Evolutionary conservation across 1,140 invertebrate genomes (phyloP).

Genomic region (Vanessa atalanta): DNA sequence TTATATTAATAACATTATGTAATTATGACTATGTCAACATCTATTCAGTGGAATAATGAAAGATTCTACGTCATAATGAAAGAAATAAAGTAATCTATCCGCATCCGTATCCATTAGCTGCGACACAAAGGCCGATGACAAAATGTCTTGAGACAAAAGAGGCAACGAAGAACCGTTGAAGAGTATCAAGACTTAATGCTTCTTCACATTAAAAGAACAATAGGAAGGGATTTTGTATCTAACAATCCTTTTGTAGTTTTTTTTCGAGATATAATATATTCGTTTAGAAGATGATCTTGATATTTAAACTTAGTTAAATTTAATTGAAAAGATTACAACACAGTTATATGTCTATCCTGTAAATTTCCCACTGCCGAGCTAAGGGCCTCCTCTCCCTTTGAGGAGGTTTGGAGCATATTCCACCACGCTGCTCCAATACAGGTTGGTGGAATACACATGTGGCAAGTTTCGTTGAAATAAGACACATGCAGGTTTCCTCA

Average conservation of each 20-base stretch:
- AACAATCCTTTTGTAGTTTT: constrained; percentile 18
- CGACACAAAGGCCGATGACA: constrained; percentile 23
- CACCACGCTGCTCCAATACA: too few species aligned
- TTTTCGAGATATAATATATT: constrained; percentile 12
- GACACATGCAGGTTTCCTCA: too few species aligned
- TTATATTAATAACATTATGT: background rate
- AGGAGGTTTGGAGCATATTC: too few species aligned
- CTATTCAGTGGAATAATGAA: background rate
- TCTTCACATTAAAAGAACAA: constrained; percentile 28
- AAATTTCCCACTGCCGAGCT: too few species aligned
- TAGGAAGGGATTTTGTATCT: constrained; percentile 20
- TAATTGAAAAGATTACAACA: too few species aligned
- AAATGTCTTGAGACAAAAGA: constrained; percentile 20
- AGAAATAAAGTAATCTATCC: constrained; percentile 11
- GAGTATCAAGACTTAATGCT: constrained; percentile 26
- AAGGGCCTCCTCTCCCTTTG: too few species aligned
- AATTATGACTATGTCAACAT: background rate
- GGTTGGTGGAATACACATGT: too few species aligned
- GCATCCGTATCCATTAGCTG: constrained; percentile 21
- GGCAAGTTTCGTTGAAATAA: too few species aligned
- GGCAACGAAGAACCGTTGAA: constrained; percentile 9
- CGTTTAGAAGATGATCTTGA: background rate
- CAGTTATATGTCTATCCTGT: too few species aligned
- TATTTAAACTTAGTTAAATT: too few species aligned
- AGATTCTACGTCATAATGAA: background rate